Evolutionary conservation across 2,113 vertebrate genomes (phyloP), one percentile per base, ranked within the genome.

Genomic region (Hippocampus guttulatus): DNA sequence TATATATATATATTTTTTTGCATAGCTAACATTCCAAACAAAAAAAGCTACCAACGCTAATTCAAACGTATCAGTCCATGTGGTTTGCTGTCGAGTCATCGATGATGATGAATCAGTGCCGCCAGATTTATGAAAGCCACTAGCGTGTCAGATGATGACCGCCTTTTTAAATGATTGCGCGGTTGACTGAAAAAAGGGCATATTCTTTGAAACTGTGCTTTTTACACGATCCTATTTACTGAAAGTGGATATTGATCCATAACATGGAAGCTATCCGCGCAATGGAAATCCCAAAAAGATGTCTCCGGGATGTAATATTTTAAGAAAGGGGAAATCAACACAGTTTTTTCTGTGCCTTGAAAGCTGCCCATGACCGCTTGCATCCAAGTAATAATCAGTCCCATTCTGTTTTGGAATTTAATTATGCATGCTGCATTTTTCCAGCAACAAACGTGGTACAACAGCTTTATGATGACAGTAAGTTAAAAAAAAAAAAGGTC

Each of bases 311-410:
- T 64, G 54, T 79, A 10, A 63, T 80, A 79, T 82, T 84, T 83
- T 74, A 33, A 75, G 83, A 77, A 75, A n/a, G 20, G 25, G 72
- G 43, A 76, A 79, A 78, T 78, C 67, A 80, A 70, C 45, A 47
- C 63, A 6, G 55, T 66, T 67, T 79, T 74, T 5, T 14, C 76
- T 85, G 78, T 84, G 82, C 1, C 9, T 21, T 58, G 55, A 58
- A 58, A 58, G 86, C 83, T 81, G 86, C 86, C 73, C 84, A 23
- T 84, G 75, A 84, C 81, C 80, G 77, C 81, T 81, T 82, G 76
- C 86, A 54, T 89, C 87, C 87, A 88, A 90, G 81, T 83, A 85
- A 82, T 90, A 91, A 89, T 91, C 84, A 87, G 64, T 87, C 58
- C 87, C 85, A 89, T 83, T 87, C 81, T 54, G 33, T 38, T 38